A percentile compares a stretch with the other conserved stretches of the same genome.
Evolutionary conservation across 2,888 invertebrate species (phyloP).

Genomic region (Drosophila longiperda): DNA sequence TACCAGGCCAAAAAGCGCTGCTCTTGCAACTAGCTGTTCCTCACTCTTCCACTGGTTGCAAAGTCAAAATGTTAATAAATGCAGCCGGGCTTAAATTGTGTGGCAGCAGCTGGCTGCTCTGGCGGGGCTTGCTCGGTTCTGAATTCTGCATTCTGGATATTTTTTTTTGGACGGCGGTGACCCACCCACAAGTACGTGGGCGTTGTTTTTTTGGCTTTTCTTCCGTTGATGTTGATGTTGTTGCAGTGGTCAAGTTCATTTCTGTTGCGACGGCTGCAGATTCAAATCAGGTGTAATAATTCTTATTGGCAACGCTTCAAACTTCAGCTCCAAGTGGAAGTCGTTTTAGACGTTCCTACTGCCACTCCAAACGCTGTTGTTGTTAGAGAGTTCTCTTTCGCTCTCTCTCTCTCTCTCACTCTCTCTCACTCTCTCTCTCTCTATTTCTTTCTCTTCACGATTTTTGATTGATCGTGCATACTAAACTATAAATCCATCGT

Average conservation of each 20-base stretch:
- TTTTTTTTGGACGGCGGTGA: conserved; percentile 27
- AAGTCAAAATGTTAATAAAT: conserved; percentile 82
- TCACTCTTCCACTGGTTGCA: conserved; percentile 66
- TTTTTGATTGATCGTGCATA: conserved; percentile 86
- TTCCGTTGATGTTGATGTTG: conserved; percentile 13
- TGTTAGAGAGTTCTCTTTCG: conserved; percentile 35
- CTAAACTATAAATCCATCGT: conserved; percentile 85
- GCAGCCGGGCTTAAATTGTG: conserved; percentile 54
- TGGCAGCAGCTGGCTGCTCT: conserved; percentile 30
- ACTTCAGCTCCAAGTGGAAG: conserved; percentile 47
- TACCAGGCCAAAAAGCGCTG: conserved; percentile 55
- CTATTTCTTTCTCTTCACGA: conserved; percentile 74
- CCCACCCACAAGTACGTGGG: conserved; percentile 76
- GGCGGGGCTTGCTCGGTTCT: conserved; percentile 22
- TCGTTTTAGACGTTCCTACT: conserved; percentile 58
- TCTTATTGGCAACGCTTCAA: conserved; percentile 84
- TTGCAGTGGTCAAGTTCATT: conserved; percentile 82
- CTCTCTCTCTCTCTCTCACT: conserved; percentile 24
- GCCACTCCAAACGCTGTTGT: conserved; percentile 16
- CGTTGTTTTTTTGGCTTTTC: conserved; percentile 42
- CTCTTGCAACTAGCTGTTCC: conserved; percentile 18
- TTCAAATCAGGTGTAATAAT: conserved; percentile 85
- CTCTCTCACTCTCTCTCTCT: not conserved
- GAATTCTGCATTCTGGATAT: conserved; percentile 10
- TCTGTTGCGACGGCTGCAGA: conserved; percentile 74